These are phyloP conservation scores for Mus caroli DNA, from an alignment of 2,797 vertebrate genomes.

Conservation along the genomic window DNA sequence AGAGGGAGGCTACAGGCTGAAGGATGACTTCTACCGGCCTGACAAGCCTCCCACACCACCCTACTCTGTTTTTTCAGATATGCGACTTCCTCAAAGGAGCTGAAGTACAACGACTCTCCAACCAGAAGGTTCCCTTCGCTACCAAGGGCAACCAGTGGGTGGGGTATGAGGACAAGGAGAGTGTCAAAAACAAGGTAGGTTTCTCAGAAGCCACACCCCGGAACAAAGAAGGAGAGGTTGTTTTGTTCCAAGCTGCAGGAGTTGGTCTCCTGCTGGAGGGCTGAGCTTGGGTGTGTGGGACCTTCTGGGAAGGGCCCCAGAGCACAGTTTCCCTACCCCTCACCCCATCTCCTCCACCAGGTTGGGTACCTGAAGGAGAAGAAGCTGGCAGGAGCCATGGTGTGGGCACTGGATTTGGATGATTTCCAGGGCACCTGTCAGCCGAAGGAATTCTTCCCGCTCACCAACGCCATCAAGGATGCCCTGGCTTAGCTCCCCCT, in stretches of 20 bases:
- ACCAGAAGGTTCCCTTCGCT: conserved; percentile 89
- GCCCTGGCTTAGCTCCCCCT: conserved; percentile 74
- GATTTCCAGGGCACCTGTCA: conserved; percentile 80
- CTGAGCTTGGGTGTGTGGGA: neutral
- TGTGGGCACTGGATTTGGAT: conserved; percentile 84
- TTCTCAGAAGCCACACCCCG: fast-evolving
- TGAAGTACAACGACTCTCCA: conserved; percentile 83
- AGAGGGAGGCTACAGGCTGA: neutral
- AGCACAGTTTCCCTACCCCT: neutral
- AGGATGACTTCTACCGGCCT: neutral
- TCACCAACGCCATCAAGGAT: conserved; percentile 85
- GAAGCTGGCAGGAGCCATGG: conserved; percentile 79
- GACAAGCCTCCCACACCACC: neutral
- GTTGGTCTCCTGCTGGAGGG: neutral
- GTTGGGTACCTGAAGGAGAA: conserved; percentile 74
- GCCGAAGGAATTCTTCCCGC: conserved; percentile 56
- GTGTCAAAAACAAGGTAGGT: conserved; percentile 87
- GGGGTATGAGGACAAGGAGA: conserved; percentile 90
- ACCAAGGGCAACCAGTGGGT: conserved; percentile 88
- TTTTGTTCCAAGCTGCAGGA: neutral
- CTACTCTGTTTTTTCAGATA: conserved; percentile 85
- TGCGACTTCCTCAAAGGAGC: conserved; percentile 89
- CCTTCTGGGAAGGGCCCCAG: neutral
- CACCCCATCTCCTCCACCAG: conserved; percentile 27
- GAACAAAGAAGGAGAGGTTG: neutral